A percentile compares a stretch with the other conserved stretches of the same genome.
These are phyloP conservation scores for Ceyx erithaca DNA, from an alignment of 2,797 vertebrate species.

Conservation along the genomic window DNA sequence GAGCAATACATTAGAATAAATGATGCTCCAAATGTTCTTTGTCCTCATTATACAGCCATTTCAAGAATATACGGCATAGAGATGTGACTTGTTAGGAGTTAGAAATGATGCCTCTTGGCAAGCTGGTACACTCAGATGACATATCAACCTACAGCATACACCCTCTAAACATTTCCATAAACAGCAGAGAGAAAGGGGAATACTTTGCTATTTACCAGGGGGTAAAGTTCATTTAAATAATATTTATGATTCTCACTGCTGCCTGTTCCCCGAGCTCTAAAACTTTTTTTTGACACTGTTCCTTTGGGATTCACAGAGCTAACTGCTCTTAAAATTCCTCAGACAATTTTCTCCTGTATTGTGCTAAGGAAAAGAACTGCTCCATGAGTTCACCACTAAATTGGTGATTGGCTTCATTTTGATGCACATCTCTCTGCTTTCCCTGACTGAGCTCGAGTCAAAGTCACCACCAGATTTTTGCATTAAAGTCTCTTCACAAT, in stretches of 20 bases:
- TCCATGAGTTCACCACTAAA: background rate
- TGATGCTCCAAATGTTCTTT: background rate
- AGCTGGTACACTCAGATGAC: fast-evolving
- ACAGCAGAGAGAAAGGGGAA: background rate
- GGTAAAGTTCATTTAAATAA: slow-evolving; percentile 1
- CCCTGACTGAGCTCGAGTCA: background rate
- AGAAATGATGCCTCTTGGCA: background rate
- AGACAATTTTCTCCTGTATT: background rate
- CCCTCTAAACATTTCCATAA: background rate
- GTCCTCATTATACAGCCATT: background rate
- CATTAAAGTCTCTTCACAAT: background rate
- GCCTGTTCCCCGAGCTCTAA: background rate
- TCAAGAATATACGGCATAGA: background rate
- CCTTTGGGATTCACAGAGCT: background rate
- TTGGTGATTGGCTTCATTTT: background rate
- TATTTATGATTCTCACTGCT: background rate
- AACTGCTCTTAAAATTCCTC: background rate
- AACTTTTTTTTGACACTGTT: fast-evolving
- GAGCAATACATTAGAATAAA: background rate
- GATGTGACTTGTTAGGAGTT: background rate
- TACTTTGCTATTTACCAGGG: background rate
- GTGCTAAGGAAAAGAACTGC: background rate
- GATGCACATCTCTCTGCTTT: background rate
- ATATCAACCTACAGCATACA: background rate
- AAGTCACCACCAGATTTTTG: background rate